Conservation (phyloP, 1,140 invertebrate species). For the Globodera ellingtonae region DNA sequence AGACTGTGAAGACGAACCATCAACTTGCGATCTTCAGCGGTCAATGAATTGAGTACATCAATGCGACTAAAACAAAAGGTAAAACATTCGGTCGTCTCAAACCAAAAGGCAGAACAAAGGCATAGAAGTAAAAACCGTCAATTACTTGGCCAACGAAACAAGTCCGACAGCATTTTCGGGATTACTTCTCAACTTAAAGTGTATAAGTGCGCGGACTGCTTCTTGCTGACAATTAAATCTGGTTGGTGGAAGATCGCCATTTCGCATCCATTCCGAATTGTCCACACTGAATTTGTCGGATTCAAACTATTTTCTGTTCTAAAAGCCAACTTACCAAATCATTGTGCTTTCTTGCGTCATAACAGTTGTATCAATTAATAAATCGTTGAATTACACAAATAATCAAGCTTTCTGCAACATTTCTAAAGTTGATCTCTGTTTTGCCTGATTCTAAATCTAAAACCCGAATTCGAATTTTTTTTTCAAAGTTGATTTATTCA, state of each 20-base stretch:
- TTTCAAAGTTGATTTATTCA: too few relatives aligned
- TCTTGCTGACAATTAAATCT: slow-evolving; percentile 93
- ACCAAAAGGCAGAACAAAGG: too few relatives aligned
- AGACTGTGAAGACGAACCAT: slow-evolving; percentile 92
- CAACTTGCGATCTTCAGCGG: slow-evolving; percentile 90
- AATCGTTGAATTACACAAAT: too few relatives aligned
- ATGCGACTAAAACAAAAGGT: slow-evolving; percentile 71
- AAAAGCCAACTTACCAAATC: slow-evolving; percentile 57
- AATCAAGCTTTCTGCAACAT: too few relatives aligned
- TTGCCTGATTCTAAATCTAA: too few relatives aligned
- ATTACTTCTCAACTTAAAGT: slow-evolving; percentile 93
- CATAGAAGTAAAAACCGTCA: slow-evolving; percentile 29
- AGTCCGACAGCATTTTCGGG: slow-evolving; percentile 99
- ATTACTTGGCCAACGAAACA: slow-evolving; percentile 87
- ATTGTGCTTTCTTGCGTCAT: slow-evolving; percentile 65
- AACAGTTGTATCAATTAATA: slow-evolving; percentile 4
- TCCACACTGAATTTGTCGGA: slow-evolving; percentile 75
- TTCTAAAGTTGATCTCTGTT: too few relatives aligned
- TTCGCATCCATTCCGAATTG: slow-evolving; percentile 99
- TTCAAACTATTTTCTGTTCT: background rate
- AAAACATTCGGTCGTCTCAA: background rate
- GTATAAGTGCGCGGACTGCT: slow-evolving; percentile 93
- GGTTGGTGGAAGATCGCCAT: slow-evolving; percentile 97
- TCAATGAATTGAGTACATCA: slow-evolving; percentile 91
- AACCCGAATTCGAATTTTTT: too few relatives aligned